A percentile compares a stretch with the other conserved stretches of the same genome.
Evolutionary conservation across 2,113 vertebrate genomes (phyloP).

Genomic region (Hippocampus mohnikei): DNA sequence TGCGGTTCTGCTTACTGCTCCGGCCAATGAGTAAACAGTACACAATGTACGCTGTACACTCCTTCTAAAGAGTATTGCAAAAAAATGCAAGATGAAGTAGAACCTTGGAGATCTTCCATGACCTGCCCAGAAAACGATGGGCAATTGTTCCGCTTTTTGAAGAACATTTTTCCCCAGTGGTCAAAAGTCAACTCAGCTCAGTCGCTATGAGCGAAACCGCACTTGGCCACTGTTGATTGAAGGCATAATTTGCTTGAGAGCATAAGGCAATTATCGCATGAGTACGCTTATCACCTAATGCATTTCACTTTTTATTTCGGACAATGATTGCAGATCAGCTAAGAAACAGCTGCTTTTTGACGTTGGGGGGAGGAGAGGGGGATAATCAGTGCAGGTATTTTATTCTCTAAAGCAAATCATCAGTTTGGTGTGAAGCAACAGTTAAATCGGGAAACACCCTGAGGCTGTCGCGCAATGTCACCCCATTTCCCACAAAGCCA

Average conservation of each 20-base stretch:
- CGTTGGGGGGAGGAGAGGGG: neutral
- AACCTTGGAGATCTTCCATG: neutral
- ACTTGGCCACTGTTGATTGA: neutral
- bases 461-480: constrained; percentile 38
- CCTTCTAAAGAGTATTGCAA: too few relatives aligned
- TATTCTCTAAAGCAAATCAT: constrained; percentile 10
- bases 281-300: neutral
- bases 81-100: neutral
- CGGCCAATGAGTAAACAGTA: too few relatives aligned
- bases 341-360: neutral
- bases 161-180: neutral
- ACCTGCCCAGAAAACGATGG: neutral
- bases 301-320: neutral
- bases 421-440: constrained; percentile 44
- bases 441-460: constrained; percentile 21
- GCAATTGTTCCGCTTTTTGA: neutral
- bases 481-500: constrained; percentile 44
- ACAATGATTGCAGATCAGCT: neutral
- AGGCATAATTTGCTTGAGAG: neutral
- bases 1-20: too few relatives aligned
- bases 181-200: neutral
- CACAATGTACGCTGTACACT: too few relatives aligned
- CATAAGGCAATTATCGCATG: neutral
- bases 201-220: too few relatives aligned
- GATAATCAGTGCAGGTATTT: neutral